Percentiles rank a stretch among this genome's conserved stretches.
phyloP scores from a whole-genome alignment of 2,888 invertebrate species.

The Hedychridium roseum region DNA sequence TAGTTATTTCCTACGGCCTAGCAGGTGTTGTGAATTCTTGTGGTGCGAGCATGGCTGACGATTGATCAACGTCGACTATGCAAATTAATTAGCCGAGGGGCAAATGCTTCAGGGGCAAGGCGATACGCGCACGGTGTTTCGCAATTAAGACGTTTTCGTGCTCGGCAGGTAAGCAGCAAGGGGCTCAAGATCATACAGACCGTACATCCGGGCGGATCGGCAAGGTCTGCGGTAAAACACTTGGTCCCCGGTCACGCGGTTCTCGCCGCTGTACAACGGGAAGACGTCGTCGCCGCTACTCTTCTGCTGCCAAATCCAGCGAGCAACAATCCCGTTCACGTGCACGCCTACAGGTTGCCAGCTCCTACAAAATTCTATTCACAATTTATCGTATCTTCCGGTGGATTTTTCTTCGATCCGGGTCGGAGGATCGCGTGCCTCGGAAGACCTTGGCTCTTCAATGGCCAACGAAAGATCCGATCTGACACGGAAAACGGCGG shows the following conservation, averaged over 20 bases:
- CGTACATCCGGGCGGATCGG: constrained; percentile 63
- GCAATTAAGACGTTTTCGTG: constrained; percentile 8
- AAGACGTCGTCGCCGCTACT: constrained; percentile 93
- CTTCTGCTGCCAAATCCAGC: constrained; percentile 92
- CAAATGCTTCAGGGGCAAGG: too few relatives aligned
- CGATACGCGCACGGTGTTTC: too few relatives aligned
- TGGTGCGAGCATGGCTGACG: too few relatives aligned
- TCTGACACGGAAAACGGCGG: not conserved
- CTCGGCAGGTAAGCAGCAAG: constrained; percentile 79
- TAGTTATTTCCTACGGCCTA: too few relatives aligned
- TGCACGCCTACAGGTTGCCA: constrained; percentile 79
- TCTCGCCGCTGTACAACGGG: constrained; percentile 88
- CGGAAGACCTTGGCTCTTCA: not conserved
- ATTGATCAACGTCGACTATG: too few relatives aligned
- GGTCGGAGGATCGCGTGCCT: not conserved
- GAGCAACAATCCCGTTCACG: constrained; percentile 93
- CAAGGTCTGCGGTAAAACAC: constrained; percentile 80
- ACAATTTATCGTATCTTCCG: not conserved
- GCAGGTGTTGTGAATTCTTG: too few relatives aligned
- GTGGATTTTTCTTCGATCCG: not conserved
- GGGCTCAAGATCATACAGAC: constrained; percentile 94
- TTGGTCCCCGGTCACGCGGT: constrained; percentile 94
- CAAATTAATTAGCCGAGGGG: too few relatives aligned
- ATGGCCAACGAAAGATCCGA: not conserved
- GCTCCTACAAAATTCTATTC: not conserved